These are phyloP conservation scores for Sinhomidia bicolor DNA, from an alignment of 2,888 invertebrate species.

Conservation along the genomic window DNA sequence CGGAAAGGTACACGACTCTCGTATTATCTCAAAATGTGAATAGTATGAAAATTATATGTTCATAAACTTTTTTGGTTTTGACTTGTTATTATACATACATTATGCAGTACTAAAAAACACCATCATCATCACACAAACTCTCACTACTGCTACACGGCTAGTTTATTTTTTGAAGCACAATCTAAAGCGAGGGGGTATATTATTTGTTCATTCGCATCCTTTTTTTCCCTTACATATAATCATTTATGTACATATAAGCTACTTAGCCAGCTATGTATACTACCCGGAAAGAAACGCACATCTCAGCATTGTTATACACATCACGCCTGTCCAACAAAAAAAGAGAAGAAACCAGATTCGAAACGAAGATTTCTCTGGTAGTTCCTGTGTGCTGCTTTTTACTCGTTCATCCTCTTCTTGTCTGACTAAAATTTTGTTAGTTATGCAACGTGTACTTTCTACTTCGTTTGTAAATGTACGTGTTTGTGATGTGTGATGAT, in stretches of 20 bases:
- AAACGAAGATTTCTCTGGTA: slow-evolving; percentile 48
- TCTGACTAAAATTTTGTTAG: slow-evolving; percentile 56
- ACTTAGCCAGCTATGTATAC: neutral
- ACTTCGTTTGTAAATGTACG: slow-evolving; percentile 59
- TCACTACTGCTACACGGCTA: neutral
- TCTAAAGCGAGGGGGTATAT: no score
- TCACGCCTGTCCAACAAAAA: slow-evolving; percentile 60
- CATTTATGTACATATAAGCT: neutral
- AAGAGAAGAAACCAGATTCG: slow-evolving; percentile 50
- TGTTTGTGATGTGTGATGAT: slow-evolving; percentile 68
- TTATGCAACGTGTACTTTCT: slow-evolving; percentile 68
- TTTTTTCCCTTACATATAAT: no score
- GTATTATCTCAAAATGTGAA: slow-evolving; percentile 42
- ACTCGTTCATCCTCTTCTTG: slow-evolving; percentile 33
- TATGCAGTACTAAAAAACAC: slow-evolving; percentile 45
- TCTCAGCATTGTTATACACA: slow-evolving; percentile 63
- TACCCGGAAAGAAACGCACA: slow-evolving; percentile 15
- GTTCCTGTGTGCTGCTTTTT: neutral
- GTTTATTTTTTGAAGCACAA: neutral
- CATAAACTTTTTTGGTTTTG: slow-evolving; percentile 52
- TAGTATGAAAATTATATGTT: slow-evolving; percentile 56
- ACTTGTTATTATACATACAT: slow-evolving; percentile 58
- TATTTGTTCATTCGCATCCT: no score
- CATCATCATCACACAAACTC: neutral
- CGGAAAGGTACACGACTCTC: neutral